Evolutionary conservation across 2,113 vertebrate genomes (phyloP), one percentile per base, ranked within the genome.

Genomic region (Pelodiscus sinensis): DNA sequence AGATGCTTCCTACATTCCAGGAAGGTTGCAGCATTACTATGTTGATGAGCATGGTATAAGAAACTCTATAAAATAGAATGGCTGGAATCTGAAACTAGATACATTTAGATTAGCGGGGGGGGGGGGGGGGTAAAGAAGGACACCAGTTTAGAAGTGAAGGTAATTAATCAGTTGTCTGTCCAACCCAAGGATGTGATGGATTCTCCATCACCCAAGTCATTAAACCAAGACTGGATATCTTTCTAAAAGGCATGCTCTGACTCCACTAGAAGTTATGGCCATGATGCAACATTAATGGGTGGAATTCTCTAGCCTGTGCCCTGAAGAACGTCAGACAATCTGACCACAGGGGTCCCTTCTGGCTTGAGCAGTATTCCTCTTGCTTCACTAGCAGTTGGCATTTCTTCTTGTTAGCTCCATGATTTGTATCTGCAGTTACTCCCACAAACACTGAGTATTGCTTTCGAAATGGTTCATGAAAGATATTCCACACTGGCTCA

Each of bases 361-460:
- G 14, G 84, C 84, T 78, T 38, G n/a, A 1, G 1, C 16, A 1
- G 0, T 9, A 2, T 25, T 52, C 65, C 3, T 56, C 65, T 77
- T 60, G 73, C 15, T 1, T 1, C 35, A 87, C 60, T 58, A 27
- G 86, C 92, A 88, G 90, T 60, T 87, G 55, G 73, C 38, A 1
- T 57, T 81, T 82, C 89, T 90, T 95, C 80, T 83, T 89, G 89
- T 82, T 84, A 44, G 52, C 84, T 82, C 84, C n/a, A 81, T 38
- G 65, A 84, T 87, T 44, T 79, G 38, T 24, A 87, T 87, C 65
- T 57, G 52, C 82, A 2, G 5, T 24, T 1, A 71, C 44, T 78
- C 0, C 78, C 92, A 81, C 89, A 2, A 88, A 89, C 71, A 81
- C 10, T 85, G 35, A 51, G 89, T 55, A 22, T 90, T 91, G 58